Conservation (phyloP, 2,113 vertebrate species). For the Symphodus melops region DNA sequence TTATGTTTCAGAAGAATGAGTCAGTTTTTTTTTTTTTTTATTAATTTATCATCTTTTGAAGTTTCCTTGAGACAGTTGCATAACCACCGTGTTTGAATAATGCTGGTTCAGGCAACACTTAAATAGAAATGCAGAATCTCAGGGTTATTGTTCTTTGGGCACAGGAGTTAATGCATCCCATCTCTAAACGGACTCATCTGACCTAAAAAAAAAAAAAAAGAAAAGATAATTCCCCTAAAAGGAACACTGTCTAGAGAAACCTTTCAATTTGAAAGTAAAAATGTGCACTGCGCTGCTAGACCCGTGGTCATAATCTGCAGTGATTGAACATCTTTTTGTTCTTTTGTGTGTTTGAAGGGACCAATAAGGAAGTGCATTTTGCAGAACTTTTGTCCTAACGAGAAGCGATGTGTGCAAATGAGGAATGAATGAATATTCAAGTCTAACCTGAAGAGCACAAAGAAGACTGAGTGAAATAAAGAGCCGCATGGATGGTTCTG, state of each 20-base stretch:
- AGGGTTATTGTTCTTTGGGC: constrained; percentile 20
- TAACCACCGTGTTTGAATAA: constrained; percentile 21
- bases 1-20: not conserved
- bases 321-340: constrained; percentile 21
- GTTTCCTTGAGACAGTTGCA: constrained; percentile 3
- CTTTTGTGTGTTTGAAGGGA: constrained; percentile 28
- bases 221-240: not conserved
- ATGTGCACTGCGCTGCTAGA: constrained; percentile 7
- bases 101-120: constrained; percentile 11
- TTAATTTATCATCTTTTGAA: constrained; percentile 4
- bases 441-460: constrained; percentile 58
- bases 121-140: constrained; percentile 16
- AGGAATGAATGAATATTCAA: constrained; percentile 64
- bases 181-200: constrained; percentile 15
- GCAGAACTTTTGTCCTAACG: constrained; percentile 9
- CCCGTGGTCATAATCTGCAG: constrained; percentile 32
- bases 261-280: constrained; percentile 20
- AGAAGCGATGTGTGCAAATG: constrained; percentile 49
- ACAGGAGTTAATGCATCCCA: constrained; percentile 4
- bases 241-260: constrained; percentile 17
- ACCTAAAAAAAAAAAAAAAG: constrained; percentile 6
- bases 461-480: constrained; percentile 38
- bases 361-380: constrained; percentile 18
- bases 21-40: constrained; percentile 8
- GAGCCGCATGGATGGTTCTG: constrained; percentile 17